Base-by-base conservation (phyloP, 2,888 invertebrate genomes). In the Thymelicus lineola region DNA sequence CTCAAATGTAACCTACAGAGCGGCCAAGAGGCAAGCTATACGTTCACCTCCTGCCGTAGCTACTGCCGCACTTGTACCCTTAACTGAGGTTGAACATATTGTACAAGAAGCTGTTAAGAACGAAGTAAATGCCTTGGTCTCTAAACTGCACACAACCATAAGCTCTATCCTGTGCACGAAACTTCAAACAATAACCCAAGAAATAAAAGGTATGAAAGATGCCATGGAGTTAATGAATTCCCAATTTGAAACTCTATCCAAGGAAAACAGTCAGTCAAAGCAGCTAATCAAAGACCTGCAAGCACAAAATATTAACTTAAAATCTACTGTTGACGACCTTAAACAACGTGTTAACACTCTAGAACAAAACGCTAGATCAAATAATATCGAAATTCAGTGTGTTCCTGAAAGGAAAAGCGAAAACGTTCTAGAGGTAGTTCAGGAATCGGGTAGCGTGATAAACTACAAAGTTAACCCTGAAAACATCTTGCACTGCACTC, bases 291-390 rank as follows among this genome's bases (percentile, higher is more conserved):
- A 1, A 6, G 17, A 36, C 12, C 10, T 66, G 10, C 58, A 58
- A 17, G 28, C 55, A 10, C 14, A 57, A 35, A 66, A 66, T 15
- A 36, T 10, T 14, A 46, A 28, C 28, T 28, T 58, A 1, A 57
- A 35, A 36, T 46, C 57, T 0, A 55, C 66, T 0, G 58, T 66
- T 6, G 45, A 45, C 28, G 57, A 57, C 4, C 35, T 65, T 1
- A 42, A 55, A 10, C 42, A 35, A 6, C 55, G 65, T 3, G 42
- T 65, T 1, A 58, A 20, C 12, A 46, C 10, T 0, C 3, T 65
- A 15, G 65, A 65, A 35, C 65, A 65, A n/a, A 55, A 65, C 15
- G 55, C 65, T 1, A 45, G 65, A 7, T 42, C 57, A 12, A 65
- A 46, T 15, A 65, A 65, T 12, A 12, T 65, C 1, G 58, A 66